Percentiles rank a stretch among this genome's conserved stretches.
Conservation (phyloP, 2,113 vertebrate species). For the Miniopterus natalensis region DNA sequence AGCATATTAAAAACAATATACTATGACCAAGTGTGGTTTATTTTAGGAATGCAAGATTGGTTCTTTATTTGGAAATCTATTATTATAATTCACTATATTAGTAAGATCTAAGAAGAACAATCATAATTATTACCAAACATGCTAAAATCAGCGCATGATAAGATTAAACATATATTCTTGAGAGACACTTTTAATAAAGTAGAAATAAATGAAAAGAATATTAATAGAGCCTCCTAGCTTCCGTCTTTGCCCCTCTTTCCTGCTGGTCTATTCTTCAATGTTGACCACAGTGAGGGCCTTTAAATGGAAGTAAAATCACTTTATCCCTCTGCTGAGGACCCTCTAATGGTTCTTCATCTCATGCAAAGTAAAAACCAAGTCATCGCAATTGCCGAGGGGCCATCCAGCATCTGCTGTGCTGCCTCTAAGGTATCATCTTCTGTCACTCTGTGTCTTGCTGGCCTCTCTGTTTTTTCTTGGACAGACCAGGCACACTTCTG, state of each 20-base stretch:
- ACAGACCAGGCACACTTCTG: neutral
- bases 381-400: neutral
- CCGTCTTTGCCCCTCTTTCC: neutral
- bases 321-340: neutral
- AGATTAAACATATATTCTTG: neutral
- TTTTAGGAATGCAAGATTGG: neutral
- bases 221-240: neutral
- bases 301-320: neutral
- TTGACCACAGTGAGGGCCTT: neutral
- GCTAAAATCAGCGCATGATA: neutral
- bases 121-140: neutral
- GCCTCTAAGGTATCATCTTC: neutral
- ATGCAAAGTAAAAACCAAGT: neutral
- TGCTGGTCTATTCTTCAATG: neutral
- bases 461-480: neutral
- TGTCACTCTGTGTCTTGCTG: neutral
- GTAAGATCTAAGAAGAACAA: neutral
- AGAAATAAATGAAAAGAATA: neutral
- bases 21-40: neutral
- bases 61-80: constrained; percentile 25
- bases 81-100: neutral
- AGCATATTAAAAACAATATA: constrained; percentile 10
- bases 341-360: neutral
- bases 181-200: neutral
- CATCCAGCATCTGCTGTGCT: neutral